phyloP scores from a whole-genome alignment of 2,113 vertebrate species.

The Leptosomus discolor region DNA sequence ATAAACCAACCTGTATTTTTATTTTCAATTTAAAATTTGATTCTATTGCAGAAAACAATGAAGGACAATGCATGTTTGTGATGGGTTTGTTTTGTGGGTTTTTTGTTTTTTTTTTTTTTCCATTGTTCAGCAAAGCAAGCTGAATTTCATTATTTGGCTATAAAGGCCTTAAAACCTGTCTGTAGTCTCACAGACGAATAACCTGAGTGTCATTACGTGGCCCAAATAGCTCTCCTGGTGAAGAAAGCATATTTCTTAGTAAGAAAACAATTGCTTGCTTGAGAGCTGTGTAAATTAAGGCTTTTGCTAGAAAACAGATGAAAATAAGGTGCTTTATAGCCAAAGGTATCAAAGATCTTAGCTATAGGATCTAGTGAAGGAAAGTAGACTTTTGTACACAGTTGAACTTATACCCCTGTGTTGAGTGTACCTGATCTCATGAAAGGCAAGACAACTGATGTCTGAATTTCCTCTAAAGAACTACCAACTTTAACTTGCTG shows the following conservation, averaged over 20 bases:
- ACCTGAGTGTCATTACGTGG: too few species aligned
- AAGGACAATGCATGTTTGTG: accelerated
- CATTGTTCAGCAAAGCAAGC: neutral
- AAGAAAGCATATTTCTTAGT: neutral
- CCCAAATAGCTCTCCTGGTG: neutral
- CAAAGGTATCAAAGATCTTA: neutral
- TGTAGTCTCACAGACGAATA: neutral
- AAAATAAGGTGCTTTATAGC: neutral
- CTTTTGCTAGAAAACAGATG: neutral
- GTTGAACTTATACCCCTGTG: neutral
- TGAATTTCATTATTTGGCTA: neutral
- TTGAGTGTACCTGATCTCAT: neutral
- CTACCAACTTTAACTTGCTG: neutral
- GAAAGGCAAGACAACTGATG: neutral
- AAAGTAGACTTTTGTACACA: neutral
- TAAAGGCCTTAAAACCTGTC: neutral
- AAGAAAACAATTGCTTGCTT: neutral
- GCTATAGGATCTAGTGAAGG: neutral
- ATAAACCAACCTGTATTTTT: accelerated
- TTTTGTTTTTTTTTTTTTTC: too few species aligned
- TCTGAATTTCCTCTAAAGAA: neutral
- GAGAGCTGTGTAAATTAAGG: neutral
- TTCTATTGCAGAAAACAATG: accelerated
- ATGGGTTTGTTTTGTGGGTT: too few species aligned
- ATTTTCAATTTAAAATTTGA: neutral